phyloP scores from a whole-genome alignment of 1,140 invertebrate genomes.

The Leptinotarsa lineolata region DNA sequence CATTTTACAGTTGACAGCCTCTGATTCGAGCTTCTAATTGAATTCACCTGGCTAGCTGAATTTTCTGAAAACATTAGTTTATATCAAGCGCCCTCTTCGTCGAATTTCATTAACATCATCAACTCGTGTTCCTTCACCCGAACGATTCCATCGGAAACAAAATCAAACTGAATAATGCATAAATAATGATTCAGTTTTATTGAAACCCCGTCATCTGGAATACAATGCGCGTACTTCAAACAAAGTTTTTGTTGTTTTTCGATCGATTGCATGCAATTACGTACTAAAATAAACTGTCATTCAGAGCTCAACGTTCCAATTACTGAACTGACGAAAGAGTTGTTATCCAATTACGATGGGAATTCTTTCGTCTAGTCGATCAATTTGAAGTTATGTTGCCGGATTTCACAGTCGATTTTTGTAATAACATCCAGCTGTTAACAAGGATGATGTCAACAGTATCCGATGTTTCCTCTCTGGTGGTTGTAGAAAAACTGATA shows the following conservation, averaged over 20 bases:
- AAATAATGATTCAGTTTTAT: not conserved
- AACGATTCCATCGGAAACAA: not conserved
- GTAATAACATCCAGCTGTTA: no score
- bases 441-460: no score
- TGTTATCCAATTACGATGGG: not conserved
- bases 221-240: conserved; percentile 2
- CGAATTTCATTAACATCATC: no score
- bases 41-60: no score
- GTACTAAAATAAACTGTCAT: not conserved
- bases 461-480: no score
- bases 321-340: not conserved
- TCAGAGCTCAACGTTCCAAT: conserved; percentile 1
- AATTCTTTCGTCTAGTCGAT: not conserved
- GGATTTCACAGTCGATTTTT: not conserved
- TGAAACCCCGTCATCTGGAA: not conserved
- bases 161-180: conserved; percentile 1
- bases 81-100: no score
- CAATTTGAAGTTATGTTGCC: not conserved
- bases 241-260: not conserved
- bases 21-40: no score
- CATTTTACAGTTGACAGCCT: no score
- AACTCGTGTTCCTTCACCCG: no score
- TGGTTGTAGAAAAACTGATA: no score
- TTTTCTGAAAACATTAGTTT: no score
- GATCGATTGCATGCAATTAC: conserved; percentile 1